Base-by-base conservation (phyloP, 2,797 vertebrate species). In the Argya squamiceps region DNA sequence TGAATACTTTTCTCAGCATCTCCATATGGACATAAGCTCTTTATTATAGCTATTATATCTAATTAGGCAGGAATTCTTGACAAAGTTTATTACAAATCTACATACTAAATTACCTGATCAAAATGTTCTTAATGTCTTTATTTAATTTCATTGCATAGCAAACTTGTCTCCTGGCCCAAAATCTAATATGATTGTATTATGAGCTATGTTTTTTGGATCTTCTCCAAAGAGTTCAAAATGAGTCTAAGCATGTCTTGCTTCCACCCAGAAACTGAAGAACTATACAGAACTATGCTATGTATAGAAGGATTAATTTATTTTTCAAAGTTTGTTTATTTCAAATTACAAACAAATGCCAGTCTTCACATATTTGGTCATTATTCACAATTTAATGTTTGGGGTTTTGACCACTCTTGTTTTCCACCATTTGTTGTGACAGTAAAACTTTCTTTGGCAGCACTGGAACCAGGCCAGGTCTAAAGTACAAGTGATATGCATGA, bases 51-150 rank as follows among this genome's bases (percentile, higher is more conserved):
- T 88, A 32, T 56, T 59, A 8, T 78, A 70, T 36, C 44, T 89
- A 94, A 92, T 89, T 96, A 93, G 59, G 16, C 7, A 71, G 68
- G 4, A 30, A 63, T 32, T 78, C 27, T 78, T 74, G 47, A 32
- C 30, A 88, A 46, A 77, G 23, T 70, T 91, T 85, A 58, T 91
- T 65, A 55, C 34, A 94, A 77, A 52, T 87, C 22, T 23, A 84
- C 16, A n/a, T 86, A 73, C 41, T 89, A 92, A 88, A 88, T 59
- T 77, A 70, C 37, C 36, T 64, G 81, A 91, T 94, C 79, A 94
- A 85, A 87, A 68, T 84, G 17, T 79, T 65, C 37, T 43, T 88
- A 84, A 88, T 84, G 26, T 39, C n/a, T 95, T 89, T 43, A 91
- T 91, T 94, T 96, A 29, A 71, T 95, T 95, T 94, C 52, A 37